These are phyloP conservation scores for Sceloporus tristichus DNA, from an alignment of 2,113 vertebrate species.

Conservation along the genomic window DNA sequence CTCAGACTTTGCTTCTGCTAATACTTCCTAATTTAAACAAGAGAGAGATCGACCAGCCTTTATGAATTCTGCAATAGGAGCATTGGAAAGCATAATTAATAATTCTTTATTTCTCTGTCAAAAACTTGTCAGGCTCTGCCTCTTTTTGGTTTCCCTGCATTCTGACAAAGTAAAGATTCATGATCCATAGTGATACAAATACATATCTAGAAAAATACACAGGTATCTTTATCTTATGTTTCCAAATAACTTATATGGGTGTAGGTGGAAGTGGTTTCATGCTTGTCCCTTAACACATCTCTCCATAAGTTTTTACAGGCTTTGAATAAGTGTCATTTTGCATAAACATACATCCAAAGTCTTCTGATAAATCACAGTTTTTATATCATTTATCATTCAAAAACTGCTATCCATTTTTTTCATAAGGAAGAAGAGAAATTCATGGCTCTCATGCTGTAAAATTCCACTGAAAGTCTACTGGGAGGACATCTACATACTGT, in stretches of 20 bases:
- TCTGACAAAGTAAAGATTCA: conserved; percentile 12
- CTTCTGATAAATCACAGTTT: not conserved
- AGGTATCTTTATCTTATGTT: not conserved
- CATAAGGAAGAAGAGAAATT: not conserved
- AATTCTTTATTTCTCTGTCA: not conserved
- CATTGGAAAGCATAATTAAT: not conserved
- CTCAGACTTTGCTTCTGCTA: not conserved
- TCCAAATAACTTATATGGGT: not conserved
- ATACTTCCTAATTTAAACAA: not conserved
- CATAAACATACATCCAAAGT: not conserved
- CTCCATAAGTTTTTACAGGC: too few relatives aligned
- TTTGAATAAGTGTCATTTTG: not conserved
- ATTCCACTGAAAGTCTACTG: not conserved
- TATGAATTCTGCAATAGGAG: not conserved
- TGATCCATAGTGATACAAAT: not conserved
- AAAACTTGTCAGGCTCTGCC: not conserved
- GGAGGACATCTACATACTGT: too few relatives aligned
- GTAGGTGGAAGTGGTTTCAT: not conserved
- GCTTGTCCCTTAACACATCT: not conserved
- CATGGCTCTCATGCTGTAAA: not conserved
- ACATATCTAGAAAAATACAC: not conserved
- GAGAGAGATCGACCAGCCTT: not conserved
- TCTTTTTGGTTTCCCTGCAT: not conserved
- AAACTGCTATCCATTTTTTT: not conserved
- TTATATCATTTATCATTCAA: not conserved